phyloP scores from a whole-genome alignment of 2,113 vertebrate species.

The Gymnocephalus cernua region DNA sequence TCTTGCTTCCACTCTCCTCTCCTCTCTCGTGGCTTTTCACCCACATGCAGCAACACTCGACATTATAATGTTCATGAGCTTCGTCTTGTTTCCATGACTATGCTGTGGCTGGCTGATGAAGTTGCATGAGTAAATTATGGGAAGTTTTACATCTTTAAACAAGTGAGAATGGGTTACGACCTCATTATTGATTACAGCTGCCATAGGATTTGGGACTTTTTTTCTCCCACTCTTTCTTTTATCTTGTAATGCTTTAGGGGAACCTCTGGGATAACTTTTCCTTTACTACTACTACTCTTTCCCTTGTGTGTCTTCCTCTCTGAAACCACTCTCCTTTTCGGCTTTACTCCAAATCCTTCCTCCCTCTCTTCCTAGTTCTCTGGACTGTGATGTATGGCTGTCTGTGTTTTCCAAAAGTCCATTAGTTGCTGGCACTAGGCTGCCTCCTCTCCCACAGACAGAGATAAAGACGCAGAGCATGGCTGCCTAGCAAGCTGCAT shows the following conservation, averaged over 20 bases:
- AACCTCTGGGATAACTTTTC: slow-evolving; percentile 22
- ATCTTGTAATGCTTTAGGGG: slow-evolving; percentile 16
- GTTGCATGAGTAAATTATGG: neutral
- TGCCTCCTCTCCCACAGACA: slow-evolving; percentile 75
- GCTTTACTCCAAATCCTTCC: slow-evolving; percentile 51
- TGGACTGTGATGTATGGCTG: slow-evolving; percentile 73
- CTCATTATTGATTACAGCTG: slow-evolving; percentile 41
- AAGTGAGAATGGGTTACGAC: slow-evolving; percentile 6
- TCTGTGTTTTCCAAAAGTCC: slow-evolving; percentile 83
- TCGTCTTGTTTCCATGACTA: neutral
- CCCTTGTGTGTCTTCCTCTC: slow-evolving; percentile 33
- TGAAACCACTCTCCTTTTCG: slow-evolving; percentile 34
- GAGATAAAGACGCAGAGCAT: slow-evolving; percentile 79
- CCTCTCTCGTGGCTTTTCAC: neutral
- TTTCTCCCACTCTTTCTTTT: slow-evolving; percentile 7
- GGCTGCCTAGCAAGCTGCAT: slow-evolving; percentile 58
- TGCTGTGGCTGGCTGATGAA: neutral
- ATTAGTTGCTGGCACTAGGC: slow-evolving; percentile 82
- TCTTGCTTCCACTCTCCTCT: neutral
- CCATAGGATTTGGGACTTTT: neutral
- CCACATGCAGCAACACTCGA: neutral
- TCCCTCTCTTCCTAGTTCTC: slow-evolving; percentile 48
- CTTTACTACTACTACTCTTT: slow-evolving; percentile 23
- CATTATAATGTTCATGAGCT: neutral
- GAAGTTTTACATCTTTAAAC: slow-evolving; percentile 19